Evolutionary conservation across 1,140 invertebrate genomes (phyloP), one percentile per base, ranked within the genome.

Genomic region (Bombus picipes): DNA sequence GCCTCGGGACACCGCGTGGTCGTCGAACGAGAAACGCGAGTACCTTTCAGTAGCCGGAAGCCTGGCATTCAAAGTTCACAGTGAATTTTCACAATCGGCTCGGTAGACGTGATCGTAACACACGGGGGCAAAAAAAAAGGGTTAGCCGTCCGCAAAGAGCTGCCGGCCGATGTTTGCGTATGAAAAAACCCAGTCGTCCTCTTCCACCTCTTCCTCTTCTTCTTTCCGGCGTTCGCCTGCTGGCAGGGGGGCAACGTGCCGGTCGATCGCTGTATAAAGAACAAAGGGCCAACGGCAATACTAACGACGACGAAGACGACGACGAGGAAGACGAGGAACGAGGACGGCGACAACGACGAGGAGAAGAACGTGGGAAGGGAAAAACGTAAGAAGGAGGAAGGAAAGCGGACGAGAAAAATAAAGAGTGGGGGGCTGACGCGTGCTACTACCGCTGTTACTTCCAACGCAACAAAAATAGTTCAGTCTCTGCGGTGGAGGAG

Each of bases 381-480:
- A 74, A 73, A 83, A 81, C 74, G 75, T 37, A 71, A 81, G 86
- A 82, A 88, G 86, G 84, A 86, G 83, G 84, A 88, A 84, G 85
- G 81, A 85, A 87, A 77, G 68, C 53, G 77, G 85, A 71, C 65
- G 74, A 85, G 73, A 66, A 73, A 79, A 76, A 81, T 68, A 75
- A 72, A 81, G 75, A 81, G 85, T 65, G 78, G 84, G 85, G 76
- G 77, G 68, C 28, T 76, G 74, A 83, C 83, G 89, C 90, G 88
- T 88, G 90, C 87, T 91, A 81, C 75, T 74, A 84, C 76, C 47
- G 89, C 77, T 86, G 88, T 88, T 87, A 65, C 81, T 90, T 81
- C 81, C 78, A 81, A 81, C 81, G 84, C 41, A 80, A 91, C 90
- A 85, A 89, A 89, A 91, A 91, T 91, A 91, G 85, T 90, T 71